phyloP scores from a whole-genome alignment of 2,113 vertebrate genomes.

The Origma solitaria region DNA sequence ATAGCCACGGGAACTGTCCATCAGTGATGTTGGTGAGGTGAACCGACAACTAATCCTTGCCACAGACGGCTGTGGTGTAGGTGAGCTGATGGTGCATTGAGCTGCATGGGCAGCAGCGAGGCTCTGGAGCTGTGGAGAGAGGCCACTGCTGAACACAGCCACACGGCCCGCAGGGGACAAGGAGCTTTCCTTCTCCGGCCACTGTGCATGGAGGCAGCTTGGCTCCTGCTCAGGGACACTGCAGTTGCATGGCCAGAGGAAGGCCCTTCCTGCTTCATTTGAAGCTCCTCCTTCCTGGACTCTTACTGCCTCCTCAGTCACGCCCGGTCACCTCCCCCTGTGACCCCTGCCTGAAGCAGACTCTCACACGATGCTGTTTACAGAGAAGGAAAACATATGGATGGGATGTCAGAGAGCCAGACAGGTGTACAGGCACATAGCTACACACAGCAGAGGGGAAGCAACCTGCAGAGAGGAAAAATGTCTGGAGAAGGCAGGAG shows the following conservation, averaged over 20 bases:
- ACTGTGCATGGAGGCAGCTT: not conserved
- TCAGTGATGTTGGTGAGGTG: not conserved
- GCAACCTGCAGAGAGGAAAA: not conserved
- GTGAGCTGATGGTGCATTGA: accelerated
- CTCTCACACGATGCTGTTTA: not conserved
- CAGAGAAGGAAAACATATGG: not conserved
- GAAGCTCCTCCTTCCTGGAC: not conserved
- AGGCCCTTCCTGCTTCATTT: not conserved
- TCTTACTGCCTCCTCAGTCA: not conserved
- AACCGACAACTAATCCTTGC: not conserved
- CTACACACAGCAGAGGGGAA: not conserved
- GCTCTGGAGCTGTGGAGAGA: not conserved
- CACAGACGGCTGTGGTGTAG: not conserved
- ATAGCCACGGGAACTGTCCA: not conserved
- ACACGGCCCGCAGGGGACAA: accelerated
- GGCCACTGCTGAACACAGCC: not conserved
- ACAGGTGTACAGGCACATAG: too few species aligned
- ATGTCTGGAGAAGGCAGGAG: not conserved
- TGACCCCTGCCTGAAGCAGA: not conserved
- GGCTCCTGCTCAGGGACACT: not conserved
- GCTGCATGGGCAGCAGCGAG: not conserved
- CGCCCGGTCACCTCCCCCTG: not conserved
- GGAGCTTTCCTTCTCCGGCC: not conserved
- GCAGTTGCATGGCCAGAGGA: not conserved
- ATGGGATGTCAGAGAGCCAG: not conserved